These are phyloP conservation scores for Noctua fimbriata DNA, from an alignment of 2,888 invertebrate genomes.

Conservation along the genomic window DNA sequence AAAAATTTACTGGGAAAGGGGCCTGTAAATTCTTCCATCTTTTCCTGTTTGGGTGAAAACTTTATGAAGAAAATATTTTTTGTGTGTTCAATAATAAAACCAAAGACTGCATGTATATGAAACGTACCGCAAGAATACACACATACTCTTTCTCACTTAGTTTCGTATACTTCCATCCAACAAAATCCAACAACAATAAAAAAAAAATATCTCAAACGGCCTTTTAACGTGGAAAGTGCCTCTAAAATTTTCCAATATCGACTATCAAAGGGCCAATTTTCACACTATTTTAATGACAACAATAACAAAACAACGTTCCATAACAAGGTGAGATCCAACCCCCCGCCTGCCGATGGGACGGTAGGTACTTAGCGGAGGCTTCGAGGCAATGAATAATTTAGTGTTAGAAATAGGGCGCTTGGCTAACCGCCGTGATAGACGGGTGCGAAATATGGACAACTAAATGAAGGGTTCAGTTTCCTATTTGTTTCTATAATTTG, in stretches of 20 bases:
- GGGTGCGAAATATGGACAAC: constrained; percentile 54
- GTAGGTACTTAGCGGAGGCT: constrained; percentile 78
- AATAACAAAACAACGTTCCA: constrained; percentile 60
- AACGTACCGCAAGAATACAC: neutral
- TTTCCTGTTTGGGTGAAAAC: neutral
- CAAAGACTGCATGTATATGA: neutral
- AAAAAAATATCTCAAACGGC: neutral
- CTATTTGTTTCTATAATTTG: constrained; percentile 57
- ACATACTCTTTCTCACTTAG: neutral
- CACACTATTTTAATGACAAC: constrained; percentile 40
- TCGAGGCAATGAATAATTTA: constrained; percentile 84
- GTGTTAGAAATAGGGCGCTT: constrained; percentile 82
- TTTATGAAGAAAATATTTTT: neutral
- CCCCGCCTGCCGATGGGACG: constrained; percentile 62
- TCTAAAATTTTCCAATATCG: neutral
- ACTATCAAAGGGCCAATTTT: neutral
- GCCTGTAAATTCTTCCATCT: neutral
- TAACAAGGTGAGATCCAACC: constrained; percentile 67
- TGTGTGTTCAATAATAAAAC: neutral
- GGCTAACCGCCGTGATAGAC: constrained; percentile 71
- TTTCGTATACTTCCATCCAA: neutral
- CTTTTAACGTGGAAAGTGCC: neutral
- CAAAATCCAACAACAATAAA: no score
- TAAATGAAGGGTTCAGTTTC: constrained; percentile 53
- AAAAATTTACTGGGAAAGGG: neutral